Percentiles rank a stretch among this genome's conserved stretches.
phyloP scores from a whole-genome alignment of 64 coral and sea anemone species.

The Pocillopora verrucosa region DNA sequence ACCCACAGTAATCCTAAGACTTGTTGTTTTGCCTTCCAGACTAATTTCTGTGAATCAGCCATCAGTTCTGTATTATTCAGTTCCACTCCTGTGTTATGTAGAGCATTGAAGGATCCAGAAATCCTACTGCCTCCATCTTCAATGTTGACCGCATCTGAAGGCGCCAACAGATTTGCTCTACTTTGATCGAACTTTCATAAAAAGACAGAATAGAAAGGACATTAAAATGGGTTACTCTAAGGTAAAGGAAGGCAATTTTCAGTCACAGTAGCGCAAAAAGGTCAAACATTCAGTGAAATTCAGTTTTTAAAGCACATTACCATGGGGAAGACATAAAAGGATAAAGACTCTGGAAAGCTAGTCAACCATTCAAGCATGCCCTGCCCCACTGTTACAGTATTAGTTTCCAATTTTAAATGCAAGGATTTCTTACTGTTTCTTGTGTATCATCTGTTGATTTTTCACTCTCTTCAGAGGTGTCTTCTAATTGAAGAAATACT shows the following conservation, averaged over 20 bases:
- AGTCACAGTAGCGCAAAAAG: too few relatives aligned
- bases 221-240: background rate
- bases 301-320: too few relatives aligned
- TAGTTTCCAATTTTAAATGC: background rate
- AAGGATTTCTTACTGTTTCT: background rate
- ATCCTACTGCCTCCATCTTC: conserved; percentile 31
- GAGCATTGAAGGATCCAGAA: conserved; percentile 6
- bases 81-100: conserved; percentile 48
- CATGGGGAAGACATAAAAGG: too few relatives aligned
- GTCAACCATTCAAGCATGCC: too few relatives aligned
- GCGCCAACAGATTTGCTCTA: background rate
- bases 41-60: conserved; percentile 8
- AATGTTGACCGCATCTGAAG: conserved; percentile 4
- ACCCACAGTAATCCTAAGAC: conserved; percentile 62
- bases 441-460: background rate
- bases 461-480: conserved; percentile 54
- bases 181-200: background rate
- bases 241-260: too few relatives aligned
- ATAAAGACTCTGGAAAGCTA: too few relatives aligned
- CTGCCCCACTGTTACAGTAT: background rate
- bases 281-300: too few relatives aligned
- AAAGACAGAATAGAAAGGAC: background rate
- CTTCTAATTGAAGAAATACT: conserved; percentile 90
- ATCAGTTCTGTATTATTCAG: conserved; percentile 41
- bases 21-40: conserved; percentile 55